Evolutionary conservation across 2,888 invertebrate species (phyloP).

Genomic region (Rhorus exstirpatorius): DNA sequence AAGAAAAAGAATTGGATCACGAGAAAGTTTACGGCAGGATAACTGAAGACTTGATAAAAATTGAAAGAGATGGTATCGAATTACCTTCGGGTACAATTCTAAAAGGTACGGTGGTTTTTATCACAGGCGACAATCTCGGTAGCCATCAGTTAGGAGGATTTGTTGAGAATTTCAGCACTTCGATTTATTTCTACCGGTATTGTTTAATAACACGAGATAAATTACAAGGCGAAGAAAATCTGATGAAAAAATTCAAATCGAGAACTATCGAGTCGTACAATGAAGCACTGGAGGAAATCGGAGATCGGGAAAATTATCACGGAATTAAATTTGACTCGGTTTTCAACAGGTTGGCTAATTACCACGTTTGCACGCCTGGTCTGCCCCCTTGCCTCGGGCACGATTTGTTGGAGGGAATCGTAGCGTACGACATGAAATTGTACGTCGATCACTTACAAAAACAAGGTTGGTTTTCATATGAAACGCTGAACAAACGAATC

Average conservation of each 20-base stretch:
- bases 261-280: conserved; percentile 53
- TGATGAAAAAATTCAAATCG: conserved; percentile 17
- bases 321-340: conserved; percentile 60
- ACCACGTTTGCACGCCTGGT: conserved; percentile 58
- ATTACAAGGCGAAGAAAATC: conserved; percentile 43
- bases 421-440: conserved; percentile 57
- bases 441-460: conserved; percentile 26
- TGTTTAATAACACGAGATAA: conserved; percentile 60
- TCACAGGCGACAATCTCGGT: conserved; percentile 74
- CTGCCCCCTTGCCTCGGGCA: conserved; percentile 61
- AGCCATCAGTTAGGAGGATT: conserved; percentile 73
- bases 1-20: conserved; percentile 63
- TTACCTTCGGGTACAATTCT: conserved; percentile 53
- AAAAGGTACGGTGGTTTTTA: conserved; percentile 67
- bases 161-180: conserved; percentile 72
- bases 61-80: conserved; percentile 67
- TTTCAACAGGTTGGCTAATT: conserved; percentile 50
- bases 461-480: conserved; percentile 32
- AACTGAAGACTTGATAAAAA: conserved; percentile 65
- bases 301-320: not conserved
- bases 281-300: conserved; percentile 40
- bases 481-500: conserved; percentile 12
- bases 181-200: conserved; percentile 71
- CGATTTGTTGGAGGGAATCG: conserved; percentile 58
- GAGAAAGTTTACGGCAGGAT: conserved; percentile 69